These are phyloP conservation scores for Melolontha melolontha DNA, from an alignment of 2,888 invertebrate species.

Conservation along the genomic window DNA sequence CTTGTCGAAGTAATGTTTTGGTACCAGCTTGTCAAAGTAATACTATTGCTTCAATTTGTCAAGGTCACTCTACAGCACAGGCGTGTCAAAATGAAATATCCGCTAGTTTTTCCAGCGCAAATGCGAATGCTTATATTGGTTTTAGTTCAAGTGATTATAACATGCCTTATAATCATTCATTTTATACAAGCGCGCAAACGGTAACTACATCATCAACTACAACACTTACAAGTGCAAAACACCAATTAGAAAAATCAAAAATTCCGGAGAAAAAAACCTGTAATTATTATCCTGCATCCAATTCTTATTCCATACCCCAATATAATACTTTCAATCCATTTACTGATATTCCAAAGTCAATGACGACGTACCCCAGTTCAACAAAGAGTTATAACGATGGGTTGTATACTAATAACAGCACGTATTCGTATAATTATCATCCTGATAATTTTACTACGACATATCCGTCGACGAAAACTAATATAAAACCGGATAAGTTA, in stretches of 20 bases:
- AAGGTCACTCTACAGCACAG: background rate
- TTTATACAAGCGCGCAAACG: constrained; percentile 26
- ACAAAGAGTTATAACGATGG: constrained; percentile 54
- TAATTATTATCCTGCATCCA: constrained; percentile 34
- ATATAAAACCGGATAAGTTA: constrained; percentile 50
- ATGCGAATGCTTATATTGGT: constrained; percentile 11
- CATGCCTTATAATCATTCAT: constrained; percentile 38
- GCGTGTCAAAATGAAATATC: constrained; percentile 3
- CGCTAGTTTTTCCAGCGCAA: background rate
- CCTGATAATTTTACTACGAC: constrained; percentile 53
- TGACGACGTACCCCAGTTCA: constrained; percentile 27
- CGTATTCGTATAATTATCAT: constrained; percentile 57
- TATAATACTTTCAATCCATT: constrained; percentile 59
- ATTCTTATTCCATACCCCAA: constrained; percentile 44
- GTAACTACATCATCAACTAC: constrained; percentile 19
- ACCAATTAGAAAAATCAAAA: constrained; percentile 26
- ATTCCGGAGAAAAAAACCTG: constrained; percentile 25
- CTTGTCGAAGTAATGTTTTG: background rate
- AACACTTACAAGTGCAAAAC: constrained; percentile 7
- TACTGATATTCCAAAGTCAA: constrained; percentile 53
- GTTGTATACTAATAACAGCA: constrained; percentile 58
- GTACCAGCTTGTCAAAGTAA: constrained; percentile 4
- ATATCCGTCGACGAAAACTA: constrained; percentile 50
- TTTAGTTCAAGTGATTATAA: constrained; percentile 15
- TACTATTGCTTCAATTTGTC: background rate